phyloP scores from a whole-genome alignment of 2,113 vertebrate species.

The Oxyura jamaicensis region DNA sequence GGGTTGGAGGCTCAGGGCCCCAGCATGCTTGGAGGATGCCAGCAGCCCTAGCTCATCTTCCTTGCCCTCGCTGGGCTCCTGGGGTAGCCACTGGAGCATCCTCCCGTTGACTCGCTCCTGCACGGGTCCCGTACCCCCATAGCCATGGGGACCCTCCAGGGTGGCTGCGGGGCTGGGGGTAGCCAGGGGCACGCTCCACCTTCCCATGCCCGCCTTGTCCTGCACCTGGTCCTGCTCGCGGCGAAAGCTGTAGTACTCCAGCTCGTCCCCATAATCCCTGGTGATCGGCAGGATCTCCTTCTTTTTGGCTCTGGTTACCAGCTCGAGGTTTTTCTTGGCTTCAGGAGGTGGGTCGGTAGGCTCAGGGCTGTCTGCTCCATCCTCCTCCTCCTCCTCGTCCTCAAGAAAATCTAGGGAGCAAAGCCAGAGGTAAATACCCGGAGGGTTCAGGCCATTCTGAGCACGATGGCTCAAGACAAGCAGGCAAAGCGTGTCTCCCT shows the following conservation, averaged over 20 bases:
- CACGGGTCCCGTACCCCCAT: background rate
- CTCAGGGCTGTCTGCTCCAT: slow-evolving; percentile 82
- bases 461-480: background rate
- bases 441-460: rapidly evolving
- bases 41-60: slow-evolving; percentile 49
- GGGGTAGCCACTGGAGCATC: slow-evolving; percentile 81
- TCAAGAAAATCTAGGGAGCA: slow-evolving; percentile 86
- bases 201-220: background rate
- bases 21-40: slow-evolving; percentile 46
- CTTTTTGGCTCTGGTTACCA: slow-evolving; percentile 4
- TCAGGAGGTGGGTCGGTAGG: slow-evolving; percentile 70
- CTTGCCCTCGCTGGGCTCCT: slow-evolving; percentile 24
- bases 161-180: rapidly evolving
- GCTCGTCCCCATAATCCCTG: slow-evolving; percentile 31
- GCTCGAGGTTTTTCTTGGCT: slow-evolving; percentile 57
- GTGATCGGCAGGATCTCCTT: background rate
- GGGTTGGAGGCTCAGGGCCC: slow-evolving; percentile 62
- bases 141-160: background rate
- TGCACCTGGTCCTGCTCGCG: slow-evolving; percentile 42
- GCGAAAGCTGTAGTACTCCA: slow-evolving; percentile 61
- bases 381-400: slow-evolving; percentile 84
- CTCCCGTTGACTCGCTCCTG: slow-evolving; percentile 51
- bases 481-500: background rate
- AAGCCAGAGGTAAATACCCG: background rate
- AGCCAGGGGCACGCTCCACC: background rate